Evolutionary conservation across 1,140 invertebrate species (phyloP), one percentile per base, ranked within the genome.

Genomic region (Leptonema lineaticorne): DNA sequence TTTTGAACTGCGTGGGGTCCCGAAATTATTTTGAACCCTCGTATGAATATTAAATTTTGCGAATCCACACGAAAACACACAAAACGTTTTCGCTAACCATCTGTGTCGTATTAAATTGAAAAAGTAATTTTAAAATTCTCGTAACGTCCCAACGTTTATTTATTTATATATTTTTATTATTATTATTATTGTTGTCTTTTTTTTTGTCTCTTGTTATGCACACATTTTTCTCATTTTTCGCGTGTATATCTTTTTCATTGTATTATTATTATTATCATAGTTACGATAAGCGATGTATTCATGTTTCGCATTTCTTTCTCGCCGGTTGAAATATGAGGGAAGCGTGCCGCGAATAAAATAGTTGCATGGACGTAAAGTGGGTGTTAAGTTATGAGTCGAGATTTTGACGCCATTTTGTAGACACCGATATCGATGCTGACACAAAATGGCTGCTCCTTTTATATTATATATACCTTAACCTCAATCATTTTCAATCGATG

Each of bases 221-320:
- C n/a, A n/a, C n/a, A n/a, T 41, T 41, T 41, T 41, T 41, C 11
- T 5, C 5, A 11, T 33, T 5, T 33, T 41, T 41, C 16, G 37
- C 37, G 37, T 41, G n/a, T n/a, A n/a, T n/a, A n/a, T n/a, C n/a
- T n/a, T n/a, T n/a, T n/a, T n/a, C n/a, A n/a, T n/a, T n/a, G n/a
- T n/a, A n/a, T n/a, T n/a, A n/a, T n/a, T n/a, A n/a, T n/a, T n/a
- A n/a, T n/a, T n/a, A n/a, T n/a, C n/a, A n/a, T n/a, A n/a, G n/a
- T n/a, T n/a, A n/a, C n/a, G 50, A 53, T 53, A 53, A 59, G 16
- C 57, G 57, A 59, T 30, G 16, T 37, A 30, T 59, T 59, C 57
- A 59, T 59, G 57, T 33, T 59, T 59, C 27, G 57, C 57, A 59
- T 59, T 59, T 59, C 30, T 37, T 18, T 33, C 16, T 59, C 30